These are phyloP conservation scores for Dynastes hyllus DNA, from an alignment of 2,888 invertebrate genomes.

Conservation along the genomic window DNA sequence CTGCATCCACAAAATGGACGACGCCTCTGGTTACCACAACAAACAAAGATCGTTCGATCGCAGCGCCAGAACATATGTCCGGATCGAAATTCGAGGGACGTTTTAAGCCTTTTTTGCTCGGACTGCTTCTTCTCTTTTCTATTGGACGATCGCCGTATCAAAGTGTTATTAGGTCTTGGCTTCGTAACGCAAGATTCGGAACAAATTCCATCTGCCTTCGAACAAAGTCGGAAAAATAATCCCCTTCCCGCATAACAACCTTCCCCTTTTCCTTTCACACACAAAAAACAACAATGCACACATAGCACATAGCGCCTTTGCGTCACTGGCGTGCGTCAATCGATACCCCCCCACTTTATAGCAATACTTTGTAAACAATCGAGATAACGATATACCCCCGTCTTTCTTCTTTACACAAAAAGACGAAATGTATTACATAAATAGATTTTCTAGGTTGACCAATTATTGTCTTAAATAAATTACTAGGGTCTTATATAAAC, in stretches of 20 bases:
- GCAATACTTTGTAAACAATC: constrained; percentile 42
- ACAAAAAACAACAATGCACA: constrained; percentile 45
- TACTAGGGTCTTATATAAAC: too few species aligned
- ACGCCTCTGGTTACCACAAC: constrained; percentile 62
- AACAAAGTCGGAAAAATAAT: constrained; percentile 43
- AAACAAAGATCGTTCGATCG: constrained; percentile 64
- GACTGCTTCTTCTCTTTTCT: background rate
- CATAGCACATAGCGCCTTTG: constrained; percentile 40
- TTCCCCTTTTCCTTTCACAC: constrained; percentile 50
- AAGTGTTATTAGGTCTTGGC: constrained; percentile 54
- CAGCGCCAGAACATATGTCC: constrained; percentile 13
- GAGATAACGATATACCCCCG: background rate
- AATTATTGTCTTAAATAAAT: constrained; percentile 4
- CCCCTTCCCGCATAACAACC: too few species aligned
- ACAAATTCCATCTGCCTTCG: constrained; percentile 52
- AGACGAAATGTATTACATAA: background rate
- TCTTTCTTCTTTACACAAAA: background rate
- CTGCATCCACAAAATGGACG: constrained; percentile 67
- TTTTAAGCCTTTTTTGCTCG: background rate
- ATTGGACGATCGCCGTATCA: constrained; percentile 53
- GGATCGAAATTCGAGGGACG: too few species aligned
- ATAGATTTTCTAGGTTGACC: constrained; percentile 3
- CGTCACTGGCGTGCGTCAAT: constrained; percentile 57
- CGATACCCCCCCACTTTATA: constrained; percentile 49
- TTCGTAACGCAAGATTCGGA: constrained; percentile 66